These are phyloP conservation scores for Ctenopoma multispine DNA, from an alignment of 2,797 vertebrate species.

Conservation along the genomic window DNA sequence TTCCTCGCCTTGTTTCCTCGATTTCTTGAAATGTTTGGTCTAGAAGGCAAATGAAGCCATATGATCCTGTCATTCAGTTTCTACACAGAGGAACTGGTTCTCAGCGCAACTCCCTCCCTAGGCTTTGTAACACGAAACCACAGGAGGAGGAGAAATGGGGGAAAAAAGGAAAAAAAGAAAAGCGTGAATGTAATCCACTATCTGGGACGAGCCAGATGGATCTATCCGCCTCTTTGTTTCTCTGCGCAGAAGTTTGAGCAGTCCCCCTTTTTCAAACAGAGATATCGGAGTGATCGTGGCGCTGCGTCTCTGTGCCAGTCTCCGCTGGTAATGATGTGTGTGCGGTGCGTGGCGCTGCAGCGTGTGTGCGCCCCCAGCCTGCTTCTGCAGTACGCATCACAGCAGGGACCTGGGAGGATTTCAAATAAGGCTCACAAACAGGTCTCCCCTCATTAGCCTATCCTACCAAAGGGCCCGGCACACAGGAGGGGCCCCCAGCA, in stretches of 20 bases:
- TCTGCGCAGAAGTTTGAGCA: conserved; percentile 68
- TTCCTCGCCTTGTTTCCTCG: conserved; percentile 3
- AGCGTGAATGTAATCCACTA: conserved; percentile 71
- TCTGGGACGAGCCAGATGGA: conserved; percentile 56
- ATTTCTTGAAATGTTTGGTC: conserved; percentile 38
- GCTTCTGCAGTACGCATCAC: conserved; percentile 75
- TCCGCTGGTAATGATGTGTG: conserved; percentile 57
- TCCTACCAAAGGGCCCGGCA: conserved; percentile 54
- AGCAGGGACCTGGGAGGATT: conserved; percentile 66
- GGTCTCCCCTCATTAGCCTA: conserved; percentile 74
- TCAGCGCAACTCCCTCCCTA: conserved; percentile 77
- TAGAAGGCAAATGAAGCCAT: conserved; percentile 68
- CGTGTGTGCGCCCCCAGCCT: conserved; percentile 67
- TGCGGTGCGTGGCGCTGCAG: conserved; percentile 63
- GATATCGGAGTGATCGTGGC: conserved; percentile 55
- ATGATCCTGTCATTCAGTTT: conserved; percentile 84
- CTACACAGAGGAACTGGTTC: conserved; percentile 80
- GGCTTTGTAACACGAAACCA: conserved; percentile 84
- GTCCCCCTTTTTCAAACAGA: conserved; percentile 22
- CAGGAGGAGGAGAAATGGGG: conserved; percentile 59
- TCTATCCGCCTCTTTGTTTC: conserved; percentile 38
- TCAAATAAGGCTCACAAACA: conserved; percentile 63
- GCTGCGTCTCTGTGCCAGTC: conserved; percentile 72
- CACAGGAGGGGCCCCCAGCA: conserved; percentile 45
- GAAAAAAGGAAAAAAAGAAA: conserved; percentile 37